These are phyloP conservation scores for Aradophagus sp. DNA, from an alignment of 1,140 invertebrate genomes.

Conservation along the genomic window DNA sequence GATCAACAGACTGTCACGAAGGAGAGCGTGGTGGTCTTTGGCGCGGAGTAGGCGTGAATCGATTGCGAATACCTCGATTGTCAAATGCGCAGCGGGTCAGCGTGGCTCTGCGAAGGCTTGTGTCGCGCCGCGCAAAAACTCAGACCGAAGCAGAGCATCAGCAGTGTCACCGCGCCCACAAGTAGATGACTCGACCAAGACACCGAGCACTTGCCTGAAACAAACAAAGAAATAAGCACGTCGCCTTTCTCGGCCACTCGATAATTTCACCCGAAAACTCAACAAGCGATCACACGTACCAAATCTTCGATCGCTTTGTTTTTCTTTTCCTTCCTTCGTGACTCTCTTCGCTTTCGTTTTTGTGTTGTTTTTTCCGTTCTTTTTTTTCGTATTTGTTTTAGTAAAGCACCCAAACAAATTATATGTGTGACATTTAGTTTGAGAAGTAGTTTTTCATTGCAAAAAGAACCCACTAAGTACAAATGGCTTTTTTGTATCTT, in stretches of 20 bases:
- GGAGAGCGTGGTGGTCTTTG: slow-evolving; percentile 68
- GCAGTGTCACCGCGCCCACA: slow-evolving; percentile 74
- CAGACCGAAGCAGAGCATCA: slow-evolving; percentile 77
- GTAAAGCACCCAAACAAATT: too few relatives aligned
- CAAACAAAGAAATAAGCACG: slow-evolving; percentile 57
- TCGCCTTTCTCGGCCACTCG: slow-evolving; percentile 24
- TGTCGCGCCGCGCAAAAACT: slow-evolving; percentile 78
- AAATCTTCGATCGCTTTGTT: too few relatives aligned
- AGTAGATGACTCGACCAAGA: slow-evolving; percentile 80
- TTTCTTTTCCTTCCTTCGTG: too few relatives aligned
- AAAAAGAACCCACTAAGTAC: too few relatives aligned
- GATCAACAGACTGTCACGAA: slow-evolving; percentile 72
- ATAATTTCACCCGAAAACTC: slow-evolving; percentile 35
- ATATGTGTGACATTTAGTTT: too few relatives aligned
- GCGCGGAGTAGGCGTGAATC: slow-evolving; percentile 69
- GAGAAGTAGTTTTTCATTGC: too few relatives aligned
- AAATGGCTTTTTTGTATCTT: too few relatives aligned
- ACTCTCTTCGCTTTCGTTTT: too few relatives aligned
- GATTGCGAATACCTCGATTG: slow-evolving; percentile 70
- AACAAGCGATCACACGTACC: neutral
- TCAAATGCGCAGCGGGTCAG: slow-evolving; percentile 70
- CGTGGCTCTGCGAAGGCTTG: slow-evolving; percentile 64
- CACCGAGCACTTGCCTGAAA: slow-evolving; percentile 78
- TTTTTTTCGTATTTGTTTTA: too few relatives aligned
- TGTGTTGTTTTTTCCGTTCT: too few relatives aligned